These are phyloP conservation scores for Aurelia sp. DNA, from an alignment of 30 jellyfish, hydroid and myxozoan genomes.

Conservation along the genomic window DNA sequence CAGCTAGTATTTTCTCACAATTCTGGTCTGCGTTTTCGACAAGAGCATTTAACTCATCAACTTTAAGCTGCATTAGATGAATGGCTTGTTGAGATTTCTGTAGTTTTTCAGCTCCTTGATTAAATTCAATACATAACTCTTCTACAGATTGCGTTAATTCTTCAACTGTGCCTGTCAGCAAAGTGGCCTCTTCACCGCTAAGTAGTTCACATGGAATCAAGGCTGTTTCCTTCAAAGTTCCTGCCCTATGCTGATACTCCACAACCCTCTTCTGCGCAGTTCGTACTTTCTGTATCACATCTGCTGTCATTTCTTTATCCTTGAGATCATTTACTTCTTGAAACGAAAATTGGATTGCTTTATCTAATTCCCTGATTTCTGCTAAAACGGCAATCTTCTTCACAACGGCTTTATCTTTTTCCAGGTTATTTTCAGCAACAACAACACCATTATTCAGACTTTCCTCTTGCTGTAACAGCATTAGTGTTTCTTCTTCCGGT, in stretches of 20 bases:
- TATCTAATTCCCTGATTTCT: conserved; percentile 6
- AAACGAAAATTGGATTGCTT: not conserved
- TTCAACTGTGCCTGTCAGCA: conserved; percentile 1
- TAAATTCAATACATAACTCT: not conserved
- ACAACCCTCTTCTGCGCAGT: not conserved
- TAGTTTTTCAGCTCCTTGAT: conserved; percentile 4
- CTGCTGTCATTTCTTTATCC: conserved; percentile 16
- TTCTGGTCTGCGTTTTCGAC: conserved; percentile 39
- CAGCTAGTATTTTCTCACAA: conserved; percentile 24
- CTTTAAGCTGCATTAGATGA: conserved; percentile 4
- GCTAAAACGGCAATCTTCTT: conserved; percentile 5
- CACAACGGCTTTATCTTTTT: not conserved
- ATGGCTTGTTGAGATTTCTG: not conserved
- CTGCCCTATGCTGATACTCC: conserved; percentile 9
- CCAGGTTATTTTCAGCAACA: conserved; percentile 26
- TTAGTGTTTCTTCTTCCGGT: conserved; percentile 5
- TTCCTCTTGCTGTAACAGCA: conserved; percentile 4
- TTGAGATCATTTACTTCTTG: conserved; percentile 17
- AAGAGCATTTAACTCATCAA: not conserved
- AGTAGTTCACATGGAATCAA: not conserved
- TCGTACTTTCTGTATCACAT: conserved; percentile 9
- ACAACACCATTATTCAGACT: conserved; percentile 7
- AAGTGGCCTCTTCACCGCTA: not conserved
- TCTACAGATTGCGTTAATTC: not conserved
- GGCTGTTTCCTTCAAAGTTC: not conserved